Evolutionary conservation across 2,888 invertebrate genomes (phyloP).

Genomic region (Diarsia mendica): DNA sequence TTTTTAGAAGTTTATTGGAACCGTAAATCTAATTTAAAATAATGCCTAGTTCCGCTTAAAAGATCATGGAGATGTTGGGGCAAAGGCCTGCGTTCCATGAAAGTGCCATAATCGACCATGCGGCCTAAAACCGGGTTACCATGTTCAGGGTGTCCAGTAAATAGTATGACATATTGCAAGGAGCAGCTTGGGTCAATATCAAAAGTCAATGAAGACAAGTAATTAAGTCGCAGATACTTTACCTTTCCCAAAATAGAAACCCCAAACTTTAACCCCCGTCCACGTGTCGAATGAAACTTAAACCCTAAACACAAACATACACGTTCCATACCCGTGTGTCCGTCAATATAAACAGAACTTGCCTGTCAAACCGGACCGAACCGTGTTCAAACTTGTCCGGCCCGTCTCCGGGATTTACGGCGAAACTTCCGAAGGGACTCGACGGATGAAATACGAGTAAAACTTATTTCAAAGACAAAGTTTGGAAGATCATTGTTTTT

Average conservation of each 20-base stretch:
- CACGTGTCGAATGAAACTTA: background rate
- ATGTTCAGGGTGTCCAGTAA: background rate
- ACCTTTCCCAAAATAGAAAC: background rate
- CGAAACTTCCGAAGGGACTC: conserved; percentile 34
- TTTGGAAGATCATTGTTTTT: conserved; percentile 41
- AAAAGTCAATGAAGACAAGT: too few species aligned
- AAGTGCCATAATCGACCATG: background rate
- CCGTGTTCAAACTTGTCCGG: conserved; percentile 39
- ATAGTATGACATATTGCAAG: too few species aligned
- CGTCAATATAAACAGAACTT: conserved; percentile 33
- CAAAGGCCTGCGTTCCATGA: too few species aligned
- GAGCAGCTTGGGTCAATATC: too few species aligned
- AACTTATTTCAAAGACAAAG: conserved; percentile 48
- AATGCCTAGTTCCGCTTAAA: too few species aligned
- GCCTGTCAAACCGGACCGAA: conserved; percentile 27
- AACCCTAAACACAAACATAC: background rate
- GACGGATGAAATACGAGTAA: conserved; percentile 32
- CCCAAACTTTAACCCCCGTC: background rate
- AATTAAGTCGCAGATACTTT: background rate
- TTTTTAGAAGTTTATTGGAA: too few species aligned
- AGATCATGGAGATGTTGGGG: too few species aligned
- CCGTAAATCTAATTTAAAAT: too few species aligned
- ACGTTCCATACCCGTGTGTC: background rate
- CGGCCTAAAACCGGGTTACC: background rate
- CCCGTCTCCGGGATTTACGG: conserved; percentile 33